phyloP scores from a whole-genome alignment of 2,797 vertebrate species.

The Eidolon dupreanum region DNA sequence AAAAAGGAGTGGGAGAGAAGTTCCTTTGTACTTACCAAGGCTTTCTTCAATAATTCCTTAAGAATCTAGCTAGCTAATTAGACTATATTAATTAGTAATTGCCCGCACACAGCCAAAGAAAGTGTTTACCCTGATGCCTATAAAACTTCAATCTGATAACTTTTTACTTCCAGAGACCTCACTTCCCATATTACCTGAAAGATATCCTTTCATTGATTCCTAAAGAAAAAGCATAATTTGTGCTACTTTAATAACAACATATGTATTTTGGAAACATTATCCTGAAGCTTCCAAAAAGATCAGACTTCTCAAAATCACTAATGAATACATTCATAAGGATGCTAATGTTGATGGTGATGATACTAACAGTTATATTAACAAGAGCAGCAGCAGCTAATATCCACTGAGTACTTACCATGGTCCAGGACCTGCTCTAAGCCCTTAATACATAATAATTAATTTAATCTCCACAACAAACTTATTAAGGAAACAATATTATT shows the following conservation, averaged over 20 bases:
- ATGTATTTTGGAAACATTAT: not conserved
- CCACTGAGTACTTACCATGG: not conserved
- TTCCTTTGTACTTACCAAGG: not conserved
- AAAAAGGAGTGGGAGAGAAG: not conserved
- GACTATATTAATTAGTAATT: not conserved
- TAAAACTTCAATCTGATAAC: conserved; percentile 22
- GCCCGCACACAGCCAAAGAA: not conserved
- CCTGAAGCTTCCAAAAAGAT: conserved; percentile 3
- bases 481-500: not conserved
- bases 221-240: not conserved
- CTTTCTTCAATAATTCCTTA: conserved; percentile 30
- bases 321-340: not conserved
- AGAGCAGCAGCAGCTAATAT: not conserved
- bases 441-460: not conserved
- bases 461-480: not conserved
- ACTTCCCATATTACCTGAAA: not conserved
- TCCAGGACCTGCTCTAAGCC: not conserved
- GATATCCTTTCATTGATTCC: not conserved
- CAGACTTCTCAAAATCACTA: not conserved
- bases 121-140: not conserved
- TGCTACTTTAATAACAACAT: not conserved
- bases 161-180: not conserved
- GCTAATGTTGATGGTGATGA: not conserved
- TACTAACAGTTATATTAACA: not conserved
- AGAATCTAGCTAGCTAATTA: conserved; percentile 19